phyloP scores from a whole-genome alignment of 2,888 invertebrate species.

The Seladonia tumulorum region DNA sequence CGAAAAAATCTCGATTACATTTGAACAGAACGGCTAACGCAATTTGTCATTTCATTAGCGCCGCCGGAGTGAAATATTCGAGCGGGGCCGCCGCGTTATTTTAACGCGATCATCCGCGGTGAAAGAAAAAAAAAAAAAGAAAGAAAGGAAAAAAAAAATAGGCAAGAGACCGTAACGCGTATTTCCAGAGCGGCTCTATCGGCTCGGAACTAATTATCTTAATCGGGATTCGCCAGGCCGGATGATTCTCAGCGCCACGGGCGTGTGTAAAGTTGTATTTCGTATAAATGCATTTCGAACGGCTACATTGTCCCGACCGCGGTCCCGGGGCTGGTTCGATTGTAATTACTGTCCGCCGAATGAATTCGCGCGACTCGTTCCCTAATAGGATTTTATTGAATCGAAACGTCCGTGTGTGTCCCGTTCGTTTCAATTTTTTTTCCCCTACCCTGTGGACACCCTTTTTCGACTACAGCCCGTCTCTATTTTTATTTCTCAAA shows the following conservation, averaged over 20 bases:
- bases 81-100: not conserved
- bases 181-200: conserved; percentile 11
- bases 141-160: too few species aligned
- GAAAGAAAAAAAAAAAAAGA: not conserved
- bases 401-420: conserved; percentile 45
- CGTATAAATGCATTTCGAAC: conserved; percentile 54
- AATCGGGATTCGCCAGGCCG: conserved; percentile 46
- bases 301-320: conserved; percentile 22
- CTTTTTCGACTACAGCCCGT: not conserved
- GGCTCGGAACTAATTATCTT: conserved; percentile 42
- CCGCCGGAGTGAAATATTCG: not conserved
- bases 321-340: conserved; percentile 38
- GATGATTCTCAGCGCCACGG: conserved; percentile 14
- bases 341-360: conserved; percentile 63
- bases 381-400: conserved; percentile 69
- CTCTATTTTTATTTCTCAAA: not conserved
- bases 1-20: not conserved
- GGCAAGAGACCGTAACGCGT: not conserved
- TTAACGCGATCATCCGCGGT: not conserved
- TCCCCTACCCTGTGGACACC: not conserved
- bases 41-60: not conserved
- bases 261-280: conserved; percentile 58
- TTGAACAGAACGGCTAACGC: not conserved
- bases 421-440: conserved; percentile 51
- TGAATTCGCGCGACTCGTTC: conserved; percentile 57